Percentiles rank a stretch among this genome's conserved stretches.
Conservation (phyloP, 2,797 vertebrate genomes). For the Sebastes nivosus region DNA sequence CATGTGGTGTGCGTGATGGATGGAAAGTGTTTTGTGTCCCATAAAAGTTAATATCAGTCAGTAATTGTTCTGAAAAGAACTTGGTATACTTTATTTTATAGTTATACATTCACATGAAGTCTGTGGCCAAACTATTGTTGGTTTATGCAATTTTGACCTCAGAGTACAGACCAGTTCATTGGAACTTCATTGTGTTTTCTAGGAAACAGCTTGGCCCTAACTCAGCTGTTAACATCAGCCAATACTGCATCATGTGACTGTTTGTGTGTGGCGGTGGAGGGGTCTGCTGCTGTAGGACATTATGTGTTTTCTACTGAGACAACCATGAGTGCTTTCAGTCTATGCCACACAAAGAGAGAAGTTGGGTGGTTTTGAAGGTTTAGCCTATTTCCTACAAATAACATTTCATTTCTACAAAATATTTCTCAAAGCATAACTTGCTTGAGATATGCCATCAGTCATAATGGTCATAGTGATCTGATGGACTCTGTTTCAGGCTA, state of each 20-base stretch:
- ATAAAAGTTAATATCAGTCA: background rate
- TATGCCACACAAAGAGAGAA: background rate
- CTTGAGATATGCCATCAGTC: background rate
- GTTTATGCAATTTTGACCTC: background rate
- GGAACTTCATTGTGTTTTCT: constrained; percentile 18
- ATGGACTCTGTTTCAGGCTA: background rate
- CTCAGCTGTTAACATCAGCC: constrained; percentile 2
- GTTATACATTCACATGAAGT: background rate
- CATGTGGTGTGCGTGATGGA: background rate
- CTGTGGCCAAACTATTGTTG: background rate
- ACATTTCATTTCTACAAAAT: background rate
- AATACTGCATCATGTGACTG: background rate
- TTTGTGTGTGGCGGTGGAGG: background rate
- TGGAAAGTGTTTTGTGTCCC: background rate
- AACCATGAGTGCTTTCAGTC: background rate
- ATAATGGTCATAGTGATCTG: background rate
- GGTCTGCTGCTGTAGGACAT: background rate
- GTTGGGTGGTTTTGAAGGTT: background rate
- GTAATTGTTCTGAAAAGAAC: background rate
- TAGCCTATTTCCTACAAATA: background rate
- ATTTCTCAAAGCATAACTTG: background rate
- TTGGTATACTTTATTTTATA: background rate
- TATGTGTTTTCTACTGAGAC: background rate
- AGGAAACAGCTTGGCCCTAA: constrained; percentile 4
- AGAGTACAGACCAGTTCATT: background rate